Evolutionary conservation across 2,888 invertebrate species (phyloP), one percentile per base, ranked within the genome.

Genomic region (Pyrochroa serraticornis): DNA sequence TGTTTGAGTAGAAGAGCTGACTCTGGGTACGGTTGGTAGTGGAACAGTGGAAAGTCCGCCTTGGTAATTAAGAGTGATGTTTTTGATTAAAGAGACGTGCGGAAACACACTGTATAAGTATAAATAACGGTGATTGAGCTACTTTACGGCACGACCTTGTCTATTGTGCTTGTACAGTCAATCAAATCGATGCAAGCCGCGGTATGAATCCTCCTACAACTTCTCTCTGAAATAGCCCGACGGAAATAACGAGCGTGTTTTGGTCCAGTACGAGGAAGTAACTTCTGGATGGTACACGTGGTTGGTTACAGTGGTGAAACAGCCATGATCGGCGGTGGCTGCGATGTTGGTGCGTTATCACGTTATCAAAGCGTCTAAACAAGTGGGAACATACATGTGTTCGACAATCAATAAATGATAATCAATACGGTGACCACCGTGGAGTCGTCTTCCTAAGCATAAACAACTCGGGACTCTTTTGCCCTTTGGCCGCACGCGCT

Each of bases 371-470:
- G 31, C 22, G 36, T 50, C 41, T 12, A 50, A 50, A 62, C 62
- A 64, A 65, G 61, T 66, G 66, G 43, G 58, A 66, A 64, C 56
- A 55, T 67, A 61, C 66, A 70, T 63, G 68, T 66, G 66, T 52
- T 63, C 59, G 69, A 69, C 70, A 69, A 71, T 72, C 72, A 69
- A 71, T 73, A 71, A 60, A 67, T 62, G 58, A 65, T 65, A 71
- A 71, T 70, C 69, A 47, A 67, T 67, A 65, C 49, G 57, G 62
- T 63, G 54, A 32, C 50, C 45, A 53, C 44, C 35, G 22, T 45
- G 35, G 31, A 14, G 41, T 33, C 41, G 31, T 50, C 42, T 12
- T 13, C 14, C 8, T 22, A 22, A n/a, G 30, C 13, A 30, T 42
- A 42, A 12, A 43, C 32, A 32, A 9, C 13, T 8, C 10, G 31